Evolutionary conservation across 2,113 vertebrate genomes (phyloP).

Genomic region (Heloderma charlesbogerti): DNA sequence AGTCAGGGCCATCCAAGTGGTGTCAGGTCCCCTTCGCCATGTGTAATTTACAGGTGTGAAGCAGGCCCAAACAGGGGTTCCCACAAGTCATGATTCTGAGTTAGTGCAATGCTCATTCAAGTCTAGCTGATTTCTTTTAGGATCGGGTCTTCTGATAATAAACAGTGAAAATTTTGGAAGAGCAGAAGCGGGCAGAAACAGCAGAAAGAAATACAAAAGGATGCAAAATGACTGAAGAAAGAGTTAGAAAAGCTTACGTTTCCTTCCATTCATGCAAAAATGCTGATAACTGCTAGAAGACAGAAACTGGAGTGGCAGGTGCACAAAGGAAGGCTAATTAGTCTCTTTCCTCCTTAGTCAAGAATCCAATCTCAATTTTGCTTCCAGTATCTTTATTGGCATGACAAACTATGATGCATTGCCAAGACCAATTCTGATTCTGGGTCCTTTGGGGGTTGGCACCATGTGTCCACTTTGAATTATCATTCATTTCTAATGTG

Average conservation of each 20-base stretch:
- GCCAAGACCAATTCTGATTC: background rate
- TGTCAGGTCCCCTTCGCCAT: too few relatives aligned
- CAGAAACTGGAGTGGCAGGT: conserved; percentile 37
- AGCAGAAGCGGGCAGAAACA: background rate
- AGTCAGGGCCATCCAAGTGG: too few relatives aligned
- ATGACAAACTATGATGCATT: background rate
- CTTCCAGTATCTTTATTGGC: background rate
- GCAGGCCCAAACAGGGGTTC: too few relatives aligned
- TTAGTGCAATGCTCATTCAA: background rate
- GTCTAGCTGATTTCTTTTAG: background rate
- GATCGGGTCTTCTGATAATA: background rate
- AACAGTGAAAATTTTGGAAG: background rate
- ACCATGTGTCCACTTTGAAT: background rate
- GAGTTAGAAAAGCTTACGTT: background rate
- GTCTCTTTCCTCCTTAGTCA: background rate
- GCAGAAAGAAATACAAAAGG: background rate
- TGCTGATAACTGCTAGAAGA: conserved; percentile 14
- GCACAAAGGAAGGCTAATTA: conserved; percentile 5
- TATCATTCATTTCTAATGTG: conserved; percentile 13
- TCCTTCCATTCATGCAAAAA: conserved; percentile 8
- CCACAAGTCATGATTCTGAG: background rate
- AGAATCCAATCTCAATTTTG: background rate
- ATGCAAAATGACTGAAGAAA: background rate
- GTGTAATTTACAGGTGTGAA: too few relatives aligned
- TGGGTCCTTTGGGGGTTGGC: background rate